Percentiles rank a stretch among this genome's conserved stretches.
phyloP scores from a whole-genome alignment of 2,113 vertebrate genomes.

The Euleptes europaea region DNA sequence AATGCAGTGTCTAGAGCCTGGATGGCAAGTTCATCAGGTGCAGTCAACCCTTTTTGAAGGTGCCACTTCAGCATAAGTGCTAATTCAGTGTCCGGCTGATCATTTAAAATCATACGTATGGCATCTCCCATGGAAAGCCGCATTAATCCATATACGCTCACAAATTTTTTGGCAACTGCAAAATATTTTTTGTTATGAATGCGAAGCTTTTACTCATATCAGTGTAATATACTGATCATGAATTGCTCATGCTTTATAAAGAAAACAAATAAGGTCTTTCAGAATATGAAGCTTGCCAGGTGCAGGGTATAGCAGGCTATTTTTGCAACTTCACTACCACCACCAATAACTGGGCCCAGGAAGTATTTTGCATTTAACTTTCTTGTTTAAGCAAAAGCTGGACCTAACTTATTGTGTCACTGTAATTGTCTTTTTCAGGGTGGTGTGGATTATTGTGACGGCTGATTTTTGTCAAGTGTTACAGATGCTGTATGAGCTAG shows the following conservation, averaged over 20 bases:
- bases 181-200: conserved; percentile 53
- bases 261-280: neutral
- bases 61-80: conserved; percentile 74
- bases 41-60: conserved; percentile 80
- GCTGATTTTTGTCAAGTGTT: neutral
- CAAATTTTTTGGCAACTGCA: conserved; percentile 87
- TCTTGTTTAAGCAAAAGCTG: neutral
- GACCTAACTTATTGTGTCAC: neutral
- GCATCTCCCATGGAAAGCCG: conserved; percentile 82
- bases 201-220: neutral
- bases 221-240: neutral
- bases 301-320: neutral
- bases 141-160: conserved; percentile 79
- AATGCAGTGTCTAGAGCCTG: conserved; percentile 86
- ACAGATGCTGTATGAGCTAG: neutral
- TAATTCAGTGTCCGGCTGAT: conserved; percentile 76
- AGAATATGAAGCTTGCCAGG: neutral
- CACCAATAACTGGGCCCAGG: neutral
- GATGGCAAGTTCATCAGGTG: conserved; percentile 87
- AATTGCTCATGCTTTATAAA: neutral
- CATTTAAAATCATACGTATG: conserved; percentile 76
- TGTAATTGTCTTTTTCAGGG: neutral
- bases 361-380: neutral
- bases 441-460: neutral
- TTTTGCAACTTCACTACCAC: neutral